phyloP scores from a whole-genome alignment of 2,797 vertebrate genomes.

The Rhinella marina region DNA sequence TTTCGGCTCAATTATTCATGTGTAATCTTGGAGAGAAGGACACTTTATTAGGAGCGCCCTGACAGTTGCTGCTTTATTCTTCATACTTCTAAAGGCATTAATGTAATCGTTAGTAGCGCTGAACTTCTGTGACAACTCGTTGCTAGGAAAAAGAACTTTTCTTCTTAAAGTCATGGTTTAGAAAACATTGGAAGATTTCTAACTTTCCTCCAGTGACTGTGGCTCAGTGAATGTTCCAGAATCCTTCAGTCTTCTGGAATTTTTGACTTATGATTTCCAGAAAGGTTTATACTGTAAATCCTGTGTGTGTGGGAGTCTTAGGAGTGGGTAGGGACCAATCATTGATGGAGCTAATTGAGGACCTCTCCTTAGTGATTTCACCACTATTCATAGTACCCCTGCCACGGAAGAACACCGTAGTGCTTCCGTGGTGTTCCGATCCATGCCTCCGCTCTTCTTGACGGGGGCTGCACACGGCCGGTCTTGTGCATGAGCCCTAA shows the following conservation, averaged over 20 bases:
- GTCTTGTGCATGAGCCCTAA: no score
- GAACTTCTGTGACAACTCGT: slow-evolving; percentile 14
- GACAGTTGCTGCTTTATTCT: slow-evolving; percentile 32
- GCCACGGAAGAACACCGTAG: no score
- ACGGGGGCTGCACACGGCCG: no score
- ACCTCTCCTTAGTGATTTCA: neutral
- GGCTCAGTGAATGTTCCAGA: neutral
- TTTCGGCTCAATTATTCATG: slow-evolving; percentile 47
- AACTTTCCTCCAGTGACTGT: neutral
- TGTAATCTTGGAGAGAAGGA: neutral
- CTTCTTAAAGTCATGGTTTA: neutral
- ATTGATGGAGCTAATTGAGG: neutral
- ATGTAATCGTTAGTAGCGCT: slow-evolving; percentile 22
- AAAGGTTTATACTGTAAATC: neutral
- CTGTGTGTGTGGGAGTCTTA: neutral
- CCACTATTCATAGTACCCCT: neutral
- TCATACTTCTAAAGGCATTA: slow-evolving; percentile 45
- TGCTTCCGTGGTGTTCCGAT: no score
- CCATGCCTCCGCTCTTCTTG: no score
- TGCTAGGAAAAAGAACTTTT: neutral
- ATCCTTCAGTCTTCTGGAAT: neutral
- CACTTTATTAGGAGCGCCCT: slow-evolving; percentile 35
- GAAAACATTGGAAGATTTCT: neutral
- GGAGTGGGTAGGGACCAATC: neutral
- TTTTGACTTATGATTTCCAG: neutral